These are phyloP conservation scores for Phymorhynchus buccinoides DNA, from an alignment of 1,140 invertebrate genomes.

Conservation along the genomic window DNA sequence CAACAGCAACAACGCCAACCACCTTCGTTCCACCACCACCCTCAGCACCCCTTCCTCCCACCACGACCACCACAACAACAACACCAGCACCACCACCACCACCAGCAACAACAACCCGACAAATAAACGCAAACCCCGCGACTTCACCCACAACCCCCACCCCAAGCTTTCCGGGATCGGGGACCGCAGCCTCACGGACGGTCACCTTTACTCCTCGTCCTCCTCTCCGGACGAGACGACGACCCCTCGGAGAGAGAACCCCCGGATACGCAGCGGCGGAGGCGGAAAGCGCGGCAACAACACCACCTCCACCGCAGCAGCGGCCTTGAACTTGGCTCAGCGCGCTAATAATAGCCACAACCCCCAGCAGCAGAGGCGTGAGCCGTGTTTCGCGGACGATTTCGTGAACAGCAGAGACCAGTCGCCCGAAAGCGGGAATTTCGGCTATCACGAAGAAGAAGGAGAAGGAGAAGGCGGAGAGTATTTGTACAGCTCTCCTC, in stretches of 20 bases:
- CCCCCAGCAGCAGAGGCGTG: too few relatives aligned
- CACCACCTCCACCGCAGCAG: background rate
- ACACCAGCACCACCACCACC: background rate
- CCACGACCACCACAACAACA: background rate
- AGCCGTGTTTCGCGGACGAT: background rate
- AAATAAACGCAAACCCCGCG: background rate
- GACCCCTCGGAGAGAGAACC: background rate
- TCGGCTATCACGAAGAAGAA: background rate
- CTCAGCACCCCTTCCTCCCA: slow-evolving; percentile 38
- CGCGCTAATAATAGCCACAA: too few relatives aligned
- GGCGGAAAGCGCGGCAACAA: background rate
- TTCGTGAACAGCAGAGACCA: background rate
- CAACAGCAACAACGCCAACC: too few relatives aligned
- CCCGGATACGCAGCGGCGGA: background rate
- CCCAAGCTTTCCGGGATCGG: background rate
- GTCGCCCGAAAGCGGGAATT: background rate
- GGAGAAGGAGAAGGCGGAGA: too few relatives aligned
- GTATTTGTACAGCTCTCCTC: background rate
- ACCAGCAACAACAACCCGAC: background rate
- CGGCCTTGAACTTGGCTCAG: background rate
- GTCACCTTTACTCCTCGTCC: too few relatives aligned
- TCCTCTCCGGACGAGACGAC: background rate
- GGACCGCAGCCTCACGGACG: background rate
- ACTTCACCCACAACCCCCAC: slow-evolving; percentile 11
- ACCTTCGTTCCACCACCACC: slow-evolving; percentile 31